Percentiles rank a stretch among this genome's conserved stretches.
phyloP scores from a whole-genome alignment of 1,140 invertebrate genomes.

The Argopecten irradians region DNA sequence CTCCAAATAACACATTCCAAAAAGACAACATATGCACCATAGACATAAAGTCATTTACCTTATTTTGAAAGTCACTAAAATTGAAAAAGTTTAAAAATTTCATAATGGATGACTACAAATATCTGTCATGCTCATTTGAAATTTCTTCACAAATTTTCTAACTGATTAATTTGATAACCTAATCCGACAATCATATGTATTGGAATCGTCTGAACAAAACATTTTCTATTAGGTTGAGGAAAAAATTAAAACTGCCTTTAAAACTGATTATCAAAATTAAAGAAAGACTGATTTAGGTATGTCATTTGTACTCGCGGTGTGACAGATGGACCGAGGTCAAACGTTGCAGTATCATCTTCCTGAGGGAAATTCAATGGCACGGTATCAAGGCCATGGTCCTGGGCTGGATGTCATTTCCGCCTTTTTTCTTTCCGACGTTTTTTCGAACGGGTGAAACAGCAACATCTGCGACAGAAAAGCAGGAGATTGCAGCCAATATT shows the following conservation, averaged over 20 bases:
- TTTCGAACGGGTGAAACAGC: conserved; percentile 63
- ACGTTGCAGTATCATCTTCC: conserved; percentile 38
- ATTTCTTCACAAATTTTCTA: not conserved
- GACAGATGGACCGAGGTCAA: conserved; percentile 33
- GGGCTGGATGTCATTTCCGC: conserved; percentile 67
- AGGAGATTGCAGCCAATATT: conserved; percentile 40
- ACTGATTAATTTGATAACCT: not conserved
- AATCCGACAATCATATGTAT: conserved; percentile 29
- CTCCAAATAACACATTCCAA: too few relatives aligned
- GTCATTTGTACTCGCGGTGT: conserved; percentile 24
- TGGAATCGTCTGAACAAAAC: conserved; percentile 12
- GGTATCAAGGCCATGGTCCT: conserved; percentile 64
- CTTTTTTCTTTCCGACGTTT: conserved; percentile 63
- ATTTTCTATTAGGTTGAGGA: not conserved
- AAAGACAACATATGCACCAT: not conserved
- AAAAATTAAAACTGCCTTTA: conserved; percentile 25
- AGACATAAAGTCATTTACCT: not conserved
- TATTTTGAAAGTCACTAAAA: not conserved
- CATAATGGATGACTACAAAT: not conserved
- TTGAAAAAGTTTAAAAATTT: not conserved
- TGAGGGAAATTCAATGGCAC: conserved; percentile 56
- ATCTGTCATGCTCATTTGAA: not conserved
- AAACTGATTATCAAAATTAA: conserved; percentile 25
- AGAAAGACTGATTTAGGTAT: conserved; percentile 43
- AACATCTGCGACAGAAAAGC: conserved; percentile 64